Evolutionary conservation across 2,888 invertebrate genomes (phyloP).

Genomic region (Suillia variegata): DNA sequence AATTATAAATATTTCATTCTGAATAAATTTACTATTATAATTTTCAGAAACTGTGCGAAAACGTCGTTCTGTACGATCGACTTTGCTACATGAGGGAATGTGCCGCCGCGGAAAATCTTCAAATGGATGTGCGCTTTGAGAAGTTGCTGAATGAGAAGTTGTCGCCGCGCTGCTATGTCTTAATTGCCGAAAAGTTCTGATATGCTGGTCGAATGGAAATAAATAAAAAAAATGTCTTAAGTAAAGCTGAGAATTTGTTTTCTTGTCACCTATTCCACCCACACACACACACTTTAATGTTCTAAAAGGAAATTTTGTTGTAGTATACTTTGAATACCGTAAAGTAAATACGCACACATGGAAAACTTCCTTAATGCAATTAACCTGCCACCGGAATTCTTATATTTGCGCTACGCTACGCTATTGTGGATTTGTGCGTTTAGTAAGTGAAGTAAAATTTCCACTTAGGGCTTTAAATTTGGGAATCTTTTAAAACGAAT

Average conservation of each 20-base stretch:
- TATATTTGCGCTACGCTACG: too few species aligned
- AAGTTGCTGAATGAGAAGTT: constrained; percentile 68
- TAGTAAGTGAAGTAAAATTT: too few species aligned
- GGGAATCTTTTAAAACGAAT: not conserved
- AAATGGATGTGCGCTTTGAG: constrained; percentile 62
- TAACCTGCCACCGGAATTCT: too few species aligned
- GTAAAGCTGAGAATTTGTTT: too few species aligned
- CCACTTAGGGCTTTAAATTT: constrained; percentile 5
- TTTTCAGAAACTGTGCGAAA: constrained; percentile 66
- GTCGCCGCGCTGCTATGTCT: constrained; percentile 71
- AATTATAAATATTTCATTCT: not conserved
- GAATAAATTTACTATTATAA: constrained; percentile 1
- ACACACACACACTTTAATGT: not conserved
- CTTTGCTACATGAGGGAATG: constrained; percentile 61
- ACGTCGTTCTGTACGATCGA: constrained; percentile 65
- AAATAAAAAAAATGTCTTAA: not conserved
- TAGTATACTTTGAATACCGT: too few species aligned
- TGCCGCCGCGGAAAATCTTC: constrained; percentile 52
- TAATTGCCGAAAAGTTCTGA: constrained; percentile 64
- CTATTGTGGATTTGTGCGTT: too few species aligned
- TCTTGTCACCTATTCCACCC: not conserved
- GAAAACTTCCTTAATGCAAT: constrained; percentile 17
- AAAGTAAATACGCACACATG: not conserved
- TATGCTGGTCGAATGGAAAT: constrained; percentile 48
- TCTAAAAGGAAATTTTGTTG: not conserved